Percentiles rank a stretch among this genome's conserved stretches.
Evolutionary conservation across 1,140 invertebrate genomes (phyloP).

Genomic region (Doryteuthis pealeii): DNA sequence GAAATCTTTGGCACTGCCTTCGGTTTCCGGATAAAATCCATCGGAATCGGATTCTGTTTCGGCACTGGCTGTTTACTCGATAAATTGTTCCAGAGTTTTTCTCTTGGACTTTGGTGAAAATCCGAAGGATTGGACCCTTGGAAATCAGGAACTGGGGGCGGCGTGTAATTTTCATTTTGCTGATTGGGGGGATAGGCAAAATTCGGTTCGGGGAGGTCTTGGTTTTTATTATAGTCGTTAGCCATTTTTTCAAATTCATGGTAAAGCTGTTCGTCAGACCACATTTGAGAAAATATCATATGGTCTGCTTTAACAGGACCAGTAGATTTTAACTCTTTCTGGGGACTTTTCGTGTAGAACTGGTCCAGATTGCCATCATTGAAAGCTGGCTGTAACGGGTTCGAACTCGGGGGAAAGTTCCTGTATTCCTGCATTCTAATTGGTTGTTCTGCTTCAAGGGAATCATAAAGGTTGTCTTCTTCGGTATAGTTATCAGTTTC

Average conservation of each 20-base stretch:
- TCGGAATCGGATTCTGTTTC: neutral
- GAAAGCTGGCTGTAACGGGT: neutral
- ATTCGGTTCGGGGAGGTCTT: neutral
- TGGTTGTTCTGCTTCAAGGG: neutral
- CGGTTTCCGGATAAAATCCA: neutral
- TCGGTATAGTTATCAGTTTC: neutral
- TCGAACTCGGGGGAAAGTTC: neutral
- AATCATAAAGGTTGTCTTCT: neutral
- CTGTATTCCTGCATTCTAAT: neutral
- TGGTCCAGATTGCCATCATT: neutral
- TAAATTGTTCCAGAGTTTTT: neutral
- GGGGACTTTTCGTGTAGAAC: neutral
- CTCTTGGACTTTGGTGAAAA: neutral
- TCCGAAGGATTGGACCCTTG: neutral
- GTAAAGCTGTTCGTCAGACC: neutral
- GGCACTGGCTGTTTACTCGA: neutral
- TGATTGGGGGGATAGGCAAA: neutral
- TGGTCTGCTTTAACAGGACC: slow-evolving; percentile 5
- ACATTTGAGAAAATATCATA: neutral
- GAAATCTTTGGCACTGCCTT: neutral
- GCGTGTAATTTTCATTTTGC: neutral
- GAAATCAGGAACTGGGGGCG: neutral
- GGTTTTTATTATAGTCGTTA: neutral
- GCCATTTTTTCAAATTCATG: neutral
- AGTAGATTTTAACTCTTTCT: neutral